Percentiles rank a stretch among this genome's conserved stretches.
Evolutionary conservation across 2,888 invertebrate species (phyloP).

Genomic region (Mythimna pallens): DNA sequence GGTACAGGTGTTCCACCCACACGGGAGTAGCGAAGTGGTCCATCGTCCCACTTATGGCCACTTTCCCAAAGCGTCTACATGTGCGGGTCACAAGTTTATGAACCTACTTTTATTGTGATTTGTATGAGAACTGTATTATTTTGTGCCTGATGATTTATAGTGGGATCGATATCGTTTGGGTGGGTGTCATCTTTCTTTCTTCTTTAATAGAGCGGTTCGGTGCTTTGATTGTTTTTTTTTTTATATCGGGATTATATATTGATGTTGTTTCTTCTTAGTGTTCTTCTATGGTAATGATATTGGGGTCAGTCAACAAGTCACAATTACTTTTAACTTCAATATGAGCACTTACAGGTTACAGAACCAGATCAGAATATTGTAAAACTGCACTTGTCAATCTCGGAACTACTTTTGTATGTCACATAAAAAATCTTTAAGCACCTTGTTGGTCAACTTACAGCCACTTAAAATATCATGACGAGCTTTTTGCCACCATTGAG

Average conservation of each 20-base stretch:
- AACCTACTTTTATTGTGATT: slow-evolving; percentile 67
- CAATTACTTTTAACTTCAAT: slow-evolving; percentile 11
- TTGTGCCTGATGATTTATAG: slow-evolving; percentile 38
- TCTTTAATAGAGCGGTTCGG: not conserved
- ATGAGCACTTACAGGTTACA: not conserved
- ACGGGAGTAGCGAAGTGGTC: slow-evolving; percentile 56
- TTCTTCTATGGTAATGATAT: not conserved
- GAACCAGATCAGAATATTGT: slow-evolving; percentile 30
- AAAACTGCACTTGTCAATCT: slow-evolving; percentile 14
- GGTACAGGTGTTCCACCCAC: slow-evolving; percentile 67
- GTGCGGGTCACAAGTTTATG: slow-evolving; percentile 63
- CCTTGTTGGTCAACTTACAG: slow-evolving; percentile 16
- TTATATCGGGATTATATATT: not conserved
- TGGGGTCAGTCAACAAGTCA: not conserved
- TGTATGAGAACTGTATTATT: slow-evolving; percentile 63
- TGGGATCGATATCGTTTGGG: slow-evolving; percentile 12
- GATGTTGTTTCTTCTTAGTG: not conserved
- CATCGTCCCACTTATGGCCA: slow-evolving; percentile 61
- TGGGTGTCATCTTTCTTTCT: slow-evolving; percentile 26
- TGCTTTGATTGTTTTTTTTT: not conserved
- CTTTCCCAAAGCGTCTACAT: slow-evolving; percentile 64
- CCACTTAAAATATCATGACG: slow-evolving; percentile 24
- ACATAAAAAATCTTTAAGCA: slow-evolving; percentile 31
- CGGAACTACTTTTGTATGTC: slow-evolving; percentile 2
- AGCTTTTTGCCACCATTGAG: slow-evolving; percentile 21